These are phyloP conservation scores for Dasypus novemcinctus DNA, from an alignment of 2,113 vertebrate species.

Conservation along the genomic window DNA sequence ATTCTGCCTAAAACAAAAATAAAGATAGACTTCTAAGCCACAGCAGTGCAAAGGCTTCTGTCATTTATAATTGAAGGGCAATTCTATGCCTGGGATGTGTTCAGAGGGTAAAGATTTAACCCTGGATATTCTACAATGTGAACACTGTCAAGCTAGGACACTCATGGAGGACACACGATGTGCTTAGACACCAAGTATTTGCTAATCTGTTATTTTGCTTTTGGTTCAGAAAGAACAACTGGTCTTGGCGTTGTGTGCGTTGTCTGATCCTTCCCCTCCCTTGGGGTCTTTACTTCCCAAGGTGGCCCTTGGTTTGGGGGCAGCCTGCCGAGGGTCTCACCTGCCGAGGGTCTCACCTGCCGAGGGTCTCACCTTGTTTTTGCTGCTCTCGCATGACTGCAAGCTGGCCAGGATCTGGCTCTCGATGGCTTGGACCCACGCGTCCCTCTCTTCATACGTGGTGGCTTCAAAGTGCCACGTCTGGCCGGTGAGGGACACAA, in stretches of 20 bases:
- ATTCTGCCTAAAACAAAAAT: background rate
- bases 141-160: background rate
- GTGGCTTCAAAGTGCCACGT: constrained; percentile 98
- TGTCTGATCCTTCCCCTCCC: background rate
- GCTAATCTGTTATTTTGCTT: background rate
- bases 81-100: background rate
- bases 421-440: constrained; percentile 98
- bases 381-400: constrained; percentile 98
- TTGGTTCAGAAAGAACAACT: background rate
- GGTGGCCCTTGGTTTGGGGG: background rate
- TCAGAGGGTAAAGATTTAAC: background rate
- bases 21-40: background rate
- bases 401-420: constrained; percentile 97
- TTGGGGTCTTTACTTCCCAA: background rate
- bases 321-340: constrained; percentile 73
- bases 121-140: rapidly evolving
- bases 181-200: background rate
- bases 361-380: constrained; percentile 91
- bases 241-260: background rate
- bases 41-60: background rate
- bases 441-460: constrained; percentile 95
- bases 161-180: rapidly evolving
- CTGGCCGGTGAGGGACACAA: constrained; percentile 97
- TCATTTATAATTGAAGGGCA: background rate
- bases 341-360: no score